Base-by-base conservation (phyloP, 2,797 vertebrate genomes). In the Tragelaphus eurycerus region DNA sequence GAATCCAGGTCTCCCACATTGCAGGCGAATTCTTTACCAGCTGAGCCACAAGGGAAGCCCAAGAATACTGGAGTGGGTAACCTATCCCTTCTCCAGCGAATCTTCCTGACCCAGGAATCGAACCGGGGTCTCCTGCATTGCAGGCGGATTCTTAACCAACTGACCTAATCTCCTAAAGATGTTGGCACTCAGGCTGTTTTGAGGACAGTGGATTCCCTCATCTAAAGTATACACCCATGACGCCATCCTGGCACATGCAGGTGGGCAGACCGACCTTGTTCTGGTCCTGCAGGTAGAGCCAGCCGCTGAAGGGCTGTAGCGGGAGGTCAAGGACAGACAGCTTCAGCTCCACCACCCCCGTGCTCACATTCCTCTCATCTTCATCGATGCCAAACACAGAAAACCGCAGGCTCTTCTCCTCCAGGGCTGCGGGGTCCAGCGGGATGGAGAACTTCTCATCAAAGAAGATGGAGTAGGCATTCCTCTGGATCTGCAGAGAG, bases 251-350 rank as follows among this genome's bases (percentile, higher is more conserved):
- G 10, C 57, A 57, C 0, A 98, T 52, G 99, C 98, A 34, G 99
- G 86, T 55, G 99, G 98, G 95, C 0, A 1, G 34, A 1, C 82
- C 64, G 74, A 99, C 99, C 99, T 99, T 99, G 97, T 99, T 99
- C 97, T 99, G 99, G 96, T 99, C 99, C 97, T 99, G 99, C 43
- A 99, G 98, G 98, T 99, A 99, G 34, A 99, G 99, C 99, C 99
- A 99, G 96, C 99, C 99, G 0, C 98, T 99, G 98, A 99, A 99
- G 25, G 99, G 99, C 14, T 99, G 99, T 62, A 98, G 76, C 11
- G 98, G 98, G 95, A 99, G 99, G 98, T 99, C 99, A 86, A 99
- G 98, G 96, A 99, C 99, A 0, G 99, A 99, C 59, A 99, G 99
- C 96, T 99, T 99, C 93, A 99, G 99, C 84, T 99, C 99, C 0